Evolutionary conservation across 2,797 vertebrate genomes (phyloP).

Genomic region (Botia kubotai): DNA sequence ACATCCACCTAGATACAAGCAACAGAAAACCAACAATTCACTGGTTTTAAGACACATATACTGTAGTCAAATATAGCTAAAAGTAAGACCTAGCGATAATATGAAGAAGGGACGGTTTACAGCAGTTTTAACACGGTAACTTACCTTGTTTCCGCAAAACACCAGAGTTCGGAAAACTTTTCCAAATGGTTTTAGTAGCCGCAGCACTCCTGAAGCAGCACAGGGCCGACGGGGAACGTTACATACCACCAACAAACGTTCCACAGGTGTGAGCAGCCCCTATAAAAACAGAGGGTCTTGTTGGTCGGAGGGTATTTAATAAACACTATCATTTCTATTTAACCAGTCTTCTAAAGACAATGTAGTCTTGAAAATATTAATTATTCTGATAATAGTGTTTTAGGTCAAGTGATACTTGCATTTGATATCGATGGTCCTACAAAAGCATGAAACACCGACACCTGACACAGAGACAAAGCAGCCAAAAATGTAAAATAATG

Average conservation of each 20-base stretch:
- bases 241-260: constrained; percentile 23
- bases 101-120: background rate
- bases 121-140: background rate
- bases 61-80: background rate
- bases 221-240: constrained; percentile 22
- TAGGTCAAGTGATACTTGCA: constrained; percentile 18
- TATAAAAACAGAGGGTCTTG: background rate
- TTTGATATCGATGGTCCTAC: constrained; percentile 35
- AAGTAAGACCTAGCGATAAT: background rate
- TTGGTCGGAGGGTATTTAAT: background rate
- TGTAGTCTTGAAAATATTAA: background rate
- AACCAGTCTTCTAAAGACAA: background rate
- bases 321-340: background rate
- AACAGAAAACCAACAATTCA: background rate
- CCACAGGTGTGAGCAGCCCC: constrained; percentile 21
- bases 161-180: constrained; percentile 11
- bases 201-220: constrained; percentile 18
- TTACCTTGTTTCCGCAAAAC: constrained; percentile 24
- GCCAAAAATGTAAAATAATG: background rate
- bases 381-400: background rate
- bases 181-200: constrained; percentile 39
- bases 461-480: constrained; percentile 8
- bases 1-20: constrained; percentile 12
- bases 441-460: constrained; percentile 44
- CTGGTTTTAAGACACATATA: background rate